A percentile compares a stretch with the other conserved stretches of the same genome.
phyloP scores from a whole-genome alignment of 2,797 vertebrate genomes.

The Sphenodon punctatus region DNA sequence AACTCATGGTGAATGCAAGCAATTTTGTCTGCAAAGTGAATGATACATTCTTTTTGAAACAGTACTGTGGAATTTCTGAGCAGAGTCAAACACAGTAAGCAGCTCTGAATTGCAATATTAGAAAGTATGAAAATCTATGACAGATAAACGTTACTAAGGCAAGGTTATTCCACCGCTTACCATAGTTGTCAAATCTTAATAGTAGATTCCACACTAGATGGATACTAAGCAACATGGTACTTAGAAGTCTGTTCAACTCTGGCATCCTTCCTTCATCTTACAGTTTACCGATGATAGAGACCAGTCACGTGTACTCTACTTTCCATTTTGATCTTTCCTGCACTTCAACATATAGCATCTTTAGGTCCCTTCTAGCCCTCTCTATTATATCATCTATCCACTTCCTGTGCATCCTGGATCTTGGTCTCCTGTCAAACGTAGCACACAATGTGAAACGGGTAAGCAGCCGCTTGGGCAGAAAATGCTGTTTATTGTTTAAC shows the following conservation, averaged over 20 bases:
- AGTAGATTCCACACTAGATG: not conserved
- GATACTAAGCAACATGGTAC: slow-evolving; percentile 1
- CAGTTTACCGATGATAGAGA: no score
- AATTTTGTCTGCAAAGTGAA: no score
- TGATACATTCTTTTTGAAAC: no score
- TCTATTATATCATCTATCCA: no score
- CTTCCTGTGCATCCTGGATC: no score
- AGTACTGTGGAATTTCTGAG: not conserved
- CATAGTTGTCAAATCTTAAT: not conserved
- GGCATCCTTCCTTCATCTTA: no score
- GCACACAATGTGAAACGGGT: slow-evolving; percentile 14
- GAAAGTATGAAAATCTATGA: not conserved
- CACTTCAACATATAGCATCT: no score
- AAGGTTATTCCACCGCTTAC: not conserved
- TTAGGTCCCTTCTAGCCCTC: no score
- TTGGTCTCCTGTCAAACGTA: no score
- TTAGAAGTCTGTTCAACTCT: not conserved
- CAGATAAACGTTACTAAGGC: not conserved
- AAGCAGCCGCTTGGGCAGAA: not conserved
- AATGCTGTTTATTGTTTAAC: not conserved
- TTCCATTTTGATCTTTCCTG: no score
- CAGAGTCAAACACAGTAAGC: not conserved
- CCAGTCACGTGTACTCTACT: no score
- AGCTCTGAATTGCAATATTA: not conserved
- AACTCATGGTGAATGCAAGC: no score